Percentiles rank a stretch among this genome's conserved stretches.
These are phyloP conservation scores for Drepanosiphum platanoidis DNA, from an alignment of 2,888 invertebrate species.

Conservation along the genomic window DNA sequence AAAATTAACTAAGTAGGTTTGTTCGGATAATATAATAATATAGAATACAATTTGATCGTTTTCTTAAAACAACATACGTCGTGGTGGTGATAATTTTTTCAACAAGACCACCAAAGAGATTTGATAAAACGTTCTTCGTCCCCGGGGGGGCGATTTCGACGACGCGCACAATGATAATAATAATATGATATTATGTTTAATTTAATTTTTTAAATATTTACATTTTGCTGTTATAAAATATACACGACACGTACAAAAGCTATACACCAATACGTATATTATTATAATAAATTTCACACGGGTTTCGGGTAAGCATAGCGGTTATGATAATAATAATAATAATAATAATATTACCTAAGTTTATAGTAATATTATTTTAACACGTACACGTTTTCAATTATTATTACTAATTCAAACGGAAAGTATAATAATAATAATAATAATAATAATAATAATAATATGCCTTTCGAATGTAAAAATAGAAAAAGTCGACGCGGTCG, in stretches of 20 bases:
- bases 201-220: constrained; percentile 4
- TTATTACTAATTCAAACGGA: neutral
- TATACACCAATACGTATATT: constrained; percentile 4
- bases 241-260: constrained; percentile 7
- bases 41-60: constrained; percentile 34
- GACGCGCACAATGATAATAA: neutral
- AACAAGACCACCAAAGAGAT: neutral
- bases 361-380: too few relatives aligned
- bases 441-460: neutral
- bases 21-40: neutral
- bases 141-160: neutral
- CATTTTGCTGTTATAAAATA: constrained; percentile 15
- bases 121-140: neutral
- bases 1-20: constrained; percentile 28
- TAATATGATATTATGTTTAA: neutral
- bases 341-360: too few relatives aligned
- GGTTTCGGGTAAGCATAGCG: too few relatives aligned
- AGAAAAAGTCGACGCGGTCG: neutral
- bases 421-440: neutral
- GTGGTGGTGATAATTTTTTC: neutral
- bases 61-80: neutral
- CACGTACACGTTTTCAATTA: too few relatives aligned
- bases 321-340: too few relatives aligned
- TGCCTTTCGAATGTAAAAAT: constrained; percentile 20
- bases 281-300: neutral